These are phyloP conservation scores for Lithosia quadra DNA, from an alignment of 2,888 invertebrate genomes.

Conservation along the genomic window DNA sequence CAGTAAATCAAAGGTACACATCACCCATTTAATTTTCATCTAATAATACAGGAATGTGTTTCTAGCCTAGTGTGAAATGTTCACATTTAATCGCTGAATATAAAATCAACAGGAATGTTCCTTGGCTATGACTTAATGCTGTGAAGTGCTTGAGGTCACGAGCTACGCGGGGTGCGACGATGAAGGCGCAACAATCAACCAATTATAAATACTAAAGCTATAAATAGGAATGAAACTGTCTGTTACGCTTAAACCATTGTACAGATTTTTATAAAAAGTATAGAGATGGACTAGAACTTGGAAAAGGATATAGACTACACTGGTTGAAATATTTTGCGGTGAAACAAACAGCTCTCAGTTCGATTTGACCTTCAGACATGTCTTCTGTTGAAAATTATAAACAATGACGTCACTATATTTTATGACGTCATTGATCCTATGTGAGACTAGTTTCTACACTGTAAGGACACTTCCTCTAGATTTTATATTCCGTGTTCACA, in stretches of 20 bases:
- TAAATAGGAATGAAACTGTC: too few relatives aligned
- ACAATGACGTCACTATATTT: conserved; percentile 15
- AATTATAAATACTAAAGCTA: too few relatives aligned
- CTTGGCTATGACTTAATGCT: neutral
- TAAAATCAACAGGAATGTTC: neutral
- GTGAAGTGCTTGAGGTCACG: too few relatives aligned
- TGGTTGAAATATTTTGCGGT: too few relatives aligned
- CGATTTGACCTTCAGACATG: too few relatives aligned
- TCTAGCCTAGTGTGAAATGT: conserved; percentile 52
- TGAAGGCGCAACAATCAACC: too few relatives aligned
- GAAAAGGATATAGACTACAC: too few relatives aligned
- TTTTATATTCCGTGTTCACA: conserved; percentile 3
- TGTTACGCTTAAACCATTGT: too few relatives aligned
- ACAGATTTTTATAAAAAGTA: too few relatives aligned
- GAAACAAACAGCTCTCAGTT: too few relatives aligned
- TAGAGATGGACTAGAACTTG: too few relatives aligned
- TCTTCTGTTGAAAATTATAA: neutral
- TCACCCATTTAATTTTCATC: conserved; percentile 55
- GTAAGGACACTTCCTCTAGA: neutral
- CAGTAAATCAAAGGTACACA: conserved; percentile 52
- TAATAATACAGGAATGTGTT: conserved; percentile 67
- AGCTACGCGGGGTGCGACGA: too few relatives aligned
- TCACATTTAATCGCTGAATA: conserved; percentile 22
- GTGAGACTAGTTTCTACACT: neutral
- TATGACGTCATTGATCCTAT: neutral